Evolutionary conservation across 2,888 invertebrate species (phyloP).

Genomic region (Philhelius pedissequus): DNA sequence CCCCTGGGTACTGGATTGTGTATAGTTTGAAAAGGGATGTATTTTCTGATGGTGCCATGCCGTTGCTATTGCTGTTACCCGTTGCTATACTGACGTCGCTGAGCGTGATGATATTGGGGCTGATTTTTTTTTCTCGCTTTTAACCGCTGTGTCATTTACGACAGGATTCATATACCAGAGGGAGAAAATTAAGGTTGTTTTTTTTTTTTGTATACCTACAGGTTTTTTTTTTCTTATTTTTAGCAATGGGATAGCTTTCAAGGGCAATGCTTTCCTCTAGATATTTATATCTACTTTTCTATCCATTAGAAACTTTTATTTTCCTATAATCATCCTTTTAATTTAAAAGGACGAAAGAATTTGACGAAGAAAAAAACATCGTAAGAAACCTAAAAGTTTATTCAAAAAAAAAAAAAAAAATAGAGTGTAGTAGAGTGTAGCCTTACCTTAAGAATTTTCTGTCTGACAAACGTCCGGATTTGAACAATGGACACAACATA

Average conservation of each 20-base stretch:
- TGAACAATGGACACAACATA: slow-evolving; percentile 48
- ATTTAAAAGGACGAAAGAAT: neutral
- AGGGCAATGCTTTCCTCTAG: slow-evolving; percentile 42
- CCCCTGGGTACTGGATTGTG: slow-evolving; percentile 31
- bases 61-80: slow-evolving; percentile 15
- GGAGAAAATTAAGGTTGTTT: slow-evolving; percentile 23
- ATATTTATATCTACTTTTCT: slow-evolving; percentile 23
- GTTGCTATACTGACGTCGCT: slow-evolving; percentile 27
- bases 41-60: slow-evolving; percentile 34
- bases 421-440: no score
- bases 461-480: slow-evolving; percentile 57
- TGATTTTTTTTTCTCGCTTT: neutral
- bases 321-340: slow-evolving; percentile 26
- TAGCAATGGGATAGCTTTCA: slow-evolving; percentile 34
- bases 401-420: neutral
- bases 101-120: slow-evolving; percentile 7
- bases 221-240: neutral
- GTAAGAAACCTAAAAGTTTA: slow-evolving; percentile 40
- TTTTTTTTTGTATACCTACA: neutral
- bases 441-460: slow-evolving; percentile 38
- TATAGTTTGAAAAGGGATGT: slow-evolving; percentile 58
- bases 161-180: slow-evolving; percentile 22
- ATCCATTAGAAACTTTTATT: slow-evolving; percentile 34
- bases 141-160: slow-evolving; percentile 35
- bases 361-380: slow-evolving; percentile 7